These are phyloP conservation scores for Haliclona indistincta DNA, from an alignment of 37 sponge, comb jelly and placozoan genomes.

Conservation along the genomic window DNA sequence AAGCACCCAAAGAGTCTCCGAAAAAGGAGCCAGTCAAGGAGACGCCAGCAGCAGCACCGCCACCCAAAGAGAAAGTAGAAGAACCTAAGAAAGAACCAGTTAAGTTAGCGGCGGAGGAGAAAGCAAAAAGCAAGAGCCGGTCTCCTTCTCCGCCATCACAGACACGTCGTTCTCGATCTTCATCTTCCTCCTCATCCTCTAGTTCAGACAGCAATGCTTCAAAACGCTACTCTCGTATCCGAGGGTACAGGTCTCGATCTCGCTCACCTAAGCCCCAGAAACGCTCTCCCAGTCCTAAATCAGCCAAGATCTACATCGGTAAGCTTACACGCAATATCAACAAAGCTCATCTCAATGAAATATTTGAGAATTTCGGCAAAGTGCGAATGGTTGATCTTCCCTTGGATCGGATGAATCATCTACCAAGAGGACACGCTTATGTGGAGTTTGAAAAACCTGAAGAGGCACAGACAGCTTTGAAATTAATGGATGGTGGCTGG, in stretches of 20 bases:
- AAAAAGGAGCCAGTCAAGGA: constrained; percentile 11
- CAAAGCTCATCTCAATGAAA: constrained; percentile 78
- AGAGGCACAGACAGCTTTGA: constrained; percentile 59
- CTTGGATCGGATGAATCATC: constrained; percentile 56
- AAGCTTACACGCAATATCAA: constrained; percentile 79
- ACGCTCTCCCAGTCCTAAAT: constrained; percentile 49
- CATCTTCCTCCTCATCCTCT: constrained; percentile 5
- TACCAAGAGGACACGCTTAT: constrained; percentile 80
- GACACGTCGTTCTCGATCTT: constrained; percentile 24
- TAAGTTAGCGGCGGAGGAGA: background rate
- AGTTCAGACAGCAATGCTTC: background rate
- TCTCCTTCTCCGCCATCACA: constrained; percentile 10
- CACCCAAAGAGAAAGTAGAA: constrained; percentile 6
- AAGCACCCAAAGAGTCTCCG: background rate
- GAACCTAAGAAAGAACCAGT: background rate
- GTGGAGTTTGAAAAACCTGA: constrained; percentile 67
- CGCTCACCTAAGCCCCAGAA: constrained; percentile 32
- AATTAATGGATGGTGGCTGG: constrained; percentile 84
- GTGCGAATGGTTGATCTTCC: constrained; percentile 74
- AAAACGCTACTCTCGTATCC: background rate
- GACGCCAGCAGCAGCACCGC: background rate
- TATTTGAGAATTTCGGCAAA: constrained; percentile 78
- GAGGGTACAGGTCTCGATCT: constrained; percentile 1
- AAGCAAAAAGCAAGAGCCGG: background rate
- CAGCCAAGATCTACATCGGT: constrained; percentile 66